phyloP scores from a whole-genome alignment of 2,113 vertebrate species.

The Toxotes jaculatrix region DNA sequence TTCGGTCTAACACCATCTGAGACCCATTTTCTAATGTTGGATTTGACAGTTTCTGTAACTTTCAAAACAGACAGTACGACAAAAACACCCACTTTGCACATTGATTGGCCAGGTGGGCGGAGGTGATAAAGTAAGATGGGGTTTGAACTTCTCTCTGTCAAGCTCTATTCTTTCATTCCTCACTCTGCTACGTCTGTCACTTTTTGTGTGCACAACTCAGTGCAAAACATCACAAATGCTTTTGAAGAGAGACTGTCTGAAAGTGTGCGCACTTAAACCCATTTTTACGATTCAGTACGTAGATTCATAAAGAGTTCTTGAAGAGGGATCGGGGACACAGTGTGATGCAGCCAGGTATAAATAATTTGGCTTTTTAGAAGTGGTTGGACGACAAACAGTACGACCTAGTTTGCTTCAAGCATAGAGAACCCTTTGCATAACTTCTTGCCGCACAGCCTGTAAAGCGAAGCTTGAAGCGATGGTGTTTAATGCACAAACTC shows the following conservation, averaged over 20 bases:
- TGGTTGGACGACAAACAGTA: neutral
- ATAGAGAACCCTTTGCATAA: neutral
- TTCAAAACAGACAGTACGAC: neutral
- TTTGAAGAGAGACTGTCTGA: neutral
- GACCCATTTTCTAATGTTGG: neutral
- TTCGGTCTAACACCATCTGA: neutral
- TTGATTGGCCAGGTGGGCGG: neutral
- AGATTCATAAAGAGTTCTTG: neutral
- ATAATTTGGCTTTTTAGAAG: neutral
- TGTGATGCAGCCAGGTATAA: conserved; percentile 4
- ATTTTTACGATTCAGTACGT: neutral
- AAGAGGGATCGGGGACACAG: neutral
- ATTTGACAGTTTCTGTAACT: neutral
- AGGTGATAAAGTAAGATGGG: neutral
- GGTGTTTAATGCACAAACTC: neutral
- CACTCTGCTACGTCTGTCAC: neutral
- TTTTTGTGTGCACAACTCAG: neutral
- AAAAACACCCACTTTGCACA: neutral
- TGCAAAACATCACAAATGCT: neutral
- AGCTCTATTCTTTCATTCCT: neutral
- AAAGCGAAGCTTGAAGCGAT: neutral
- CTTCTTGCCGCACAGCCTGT: neutral
- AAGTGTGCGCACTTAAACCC: neutral
- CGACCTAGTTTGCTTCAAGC: neutral
- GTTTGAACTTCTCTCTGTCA: neutral